Evolutionary conservation across 2,797 vertebrate species (phyloP).

Genomic region (Choloepus didactylus): DNA sequence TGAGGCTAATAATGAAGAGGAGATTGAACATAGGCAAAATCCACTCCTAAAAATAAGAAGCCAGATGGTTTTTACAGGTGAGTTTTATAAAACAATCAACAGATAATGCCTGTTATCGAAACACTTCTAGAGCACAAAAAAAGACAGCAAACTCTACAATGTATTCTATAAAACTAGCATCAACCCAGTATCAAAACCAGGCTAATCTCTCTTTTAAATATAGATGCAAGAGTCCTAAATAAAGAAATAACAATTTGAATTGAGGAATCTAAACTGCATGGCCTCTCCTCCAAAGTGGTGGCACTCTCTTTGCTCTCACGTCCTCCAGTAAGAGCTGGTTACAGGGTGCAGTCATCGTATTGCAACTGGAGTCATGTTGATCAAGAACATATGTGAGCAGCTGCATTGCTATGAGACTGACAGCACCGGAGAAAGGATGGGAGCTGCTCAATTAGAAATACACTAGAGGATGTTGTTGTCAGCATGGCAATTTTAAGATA

Average conservation of each 20-base stretch:
- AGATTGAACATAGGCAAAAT: neutral
- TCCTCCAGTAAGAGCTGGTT: no score
- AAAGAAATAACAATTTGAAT: neutral
- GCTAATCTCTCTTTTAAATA: neutral
- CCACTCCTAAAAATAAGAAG: slow-evolving; percentile 12
- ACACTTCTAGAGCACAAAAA: neutral
- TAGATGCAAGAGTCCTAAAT: neutral
- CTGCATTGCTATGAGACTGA: no score
- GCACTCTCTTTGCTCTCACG: no score
- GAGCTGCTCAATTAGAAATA: no score
- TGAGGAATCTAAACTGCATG: no score
- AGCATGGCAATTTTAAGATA: no score
- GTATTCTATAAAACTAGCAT: neutral
- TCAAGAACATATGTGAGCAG: no score
- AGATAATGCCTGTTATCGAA: neutral
- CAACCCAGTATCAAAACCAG: neutral
- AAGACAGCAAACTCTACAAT: neutral
- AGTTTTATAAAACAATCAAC: neutral
- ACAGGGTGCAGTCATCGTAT: no score
- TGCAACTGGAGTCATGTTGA: no score
- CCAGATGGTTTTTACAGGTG: neutral
- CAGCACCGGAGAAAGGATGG: no score
- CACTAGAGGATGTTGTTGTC: no score
- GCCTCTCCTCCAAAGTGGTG: no score
- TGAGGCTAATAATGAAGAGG: neutral